phyloP scores from a whole-genome alignment of 2,113 vertebrate genomes.

The Paradoxurus hermaphroditus region DNA sequence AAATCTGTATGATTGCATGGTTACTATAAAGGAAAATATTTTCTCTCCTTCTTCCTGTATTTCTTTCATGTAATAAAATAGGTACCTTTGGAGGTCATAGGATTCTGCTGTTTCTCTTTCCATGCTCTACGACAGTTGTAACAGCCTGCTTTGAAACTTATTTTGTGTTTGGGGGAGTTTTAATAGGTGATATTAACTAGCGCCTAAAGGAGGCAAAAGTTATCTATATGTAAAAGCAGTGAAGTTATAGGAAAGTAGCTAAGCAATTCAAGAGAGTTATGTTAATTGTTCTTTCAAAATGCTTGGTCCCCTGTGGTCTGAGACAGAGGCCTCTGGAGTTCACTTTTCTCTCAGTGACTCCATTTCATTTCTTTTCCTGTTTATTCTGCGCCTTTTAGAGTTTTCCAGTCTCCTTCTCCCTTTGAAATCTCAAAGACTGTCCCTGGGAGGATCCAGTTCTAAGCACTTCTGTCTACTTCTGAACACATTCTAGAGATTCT shows the following conservation, averaged over 20 bases:
- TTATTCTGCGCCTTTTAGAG: constrained; percentile 35
- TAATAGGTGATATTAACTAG: constrained; percentile 57
- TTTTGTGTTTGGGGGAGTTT: constrained; percentile 42
- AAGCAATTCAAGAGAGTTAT: constrained; percentile 26
- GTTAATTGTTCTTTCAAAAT: constrained; percentile 61
- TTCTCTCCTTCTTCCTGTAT: constrained; percentile 61
- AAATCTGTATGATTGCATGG: constrained; percentile 71
- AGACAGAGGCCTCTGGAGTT: constrained; percentile 8
- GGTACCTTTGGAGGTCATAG: constrained; percentile 73
- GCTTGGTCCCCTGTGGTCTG: neutral
- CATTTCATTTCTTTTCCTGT: constrained; percentile 7
- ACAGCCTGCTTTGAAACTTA: constrained; percentile 38
- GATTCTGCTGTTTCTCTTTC: constrained; percentile 2
- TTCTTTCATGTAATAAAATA: constrained; percentile 49
- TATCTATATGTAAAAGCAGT: constrained; percentile 1
- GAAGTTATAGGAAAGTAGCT: neutral
- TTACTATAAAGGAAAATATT: constrained; percentile 69
- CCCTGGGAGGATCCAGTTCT: neutral
- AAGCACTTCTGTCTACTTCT: neutral
- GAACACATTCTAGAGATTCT: constrained; percentile 21
- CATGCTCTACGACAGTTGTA: neutral
- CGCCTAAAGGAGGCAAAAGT: constrained; percentile 2
- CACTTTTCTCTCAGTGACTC: constrained; percentile 27
- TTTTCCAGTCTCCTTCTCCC: neutral
- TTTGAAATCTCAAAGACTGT: constrained; percentile 50